Evolutionary conservation across 2,888 invertebrate species (phyloP).

Genomic region (Dugesia japonica): DNA sequence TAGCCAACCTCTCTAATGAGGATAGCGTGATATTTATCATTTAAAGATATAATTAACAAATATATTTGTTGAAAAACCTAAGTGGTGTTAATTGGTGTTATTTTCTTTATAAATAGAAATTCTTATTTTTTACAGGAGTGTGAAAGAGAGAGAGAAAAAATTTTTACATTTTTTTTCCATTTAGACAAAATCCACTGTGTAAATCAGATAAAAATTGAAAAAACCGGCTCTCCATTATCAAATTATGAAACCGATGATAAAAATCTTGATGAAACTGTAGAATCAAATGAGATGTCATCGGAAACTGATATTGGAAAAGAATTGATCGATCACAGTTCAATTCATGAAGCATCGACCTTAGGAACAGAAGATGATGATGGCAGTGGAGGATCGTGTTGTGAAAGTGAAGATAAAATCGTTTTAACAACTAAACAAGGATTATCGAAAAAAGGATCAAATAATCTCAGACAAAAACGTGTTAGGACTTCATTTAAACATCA

Average conservation of each 20-base stretch:
- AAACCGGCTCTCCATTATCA: not conserved
- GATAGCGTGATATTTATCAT: constrained; percentile 8
- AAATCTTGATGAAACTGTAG: not conserved
- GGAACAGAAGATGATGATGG: constrained; percentile 1
- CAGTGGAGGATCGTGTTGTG: not conserved
- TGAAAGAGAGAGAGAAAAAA: no score
- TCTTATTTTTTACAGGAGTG: no score
- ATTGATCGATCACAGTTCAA: not conserved
- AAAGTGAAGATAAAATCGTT: not conserved
- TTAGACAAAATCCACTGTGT: not conserved
- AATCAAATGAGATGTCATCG: not conserved
- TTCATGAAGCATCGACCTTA: not conserved
- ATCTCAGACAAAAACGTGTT: constrained; percentile 65
- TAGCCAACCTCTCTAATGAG: constrained; percentile 15
- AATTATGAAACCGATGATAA: not conserved
- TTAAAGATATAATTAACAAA: not conserved
- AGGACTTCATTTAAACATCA: constrained; percentile 97
- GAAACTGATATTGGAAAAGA: constrained; percentile 4
- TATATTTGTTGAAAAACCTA: not conserved
- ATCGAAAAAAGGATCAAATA: not conserved
- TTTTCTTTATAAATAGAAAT: no score
- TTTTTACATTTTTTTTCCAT: not conserved
- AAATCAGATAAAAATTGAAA: not conserved
- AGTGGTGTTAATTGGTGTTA: not conserved
- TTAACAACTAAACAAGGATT: not conserved